These are phyloP conservation scores for Synergus umbraculus DNA, from an alignment of 2,888 invertebrate species.

Conservation along the genomic window DNA sequence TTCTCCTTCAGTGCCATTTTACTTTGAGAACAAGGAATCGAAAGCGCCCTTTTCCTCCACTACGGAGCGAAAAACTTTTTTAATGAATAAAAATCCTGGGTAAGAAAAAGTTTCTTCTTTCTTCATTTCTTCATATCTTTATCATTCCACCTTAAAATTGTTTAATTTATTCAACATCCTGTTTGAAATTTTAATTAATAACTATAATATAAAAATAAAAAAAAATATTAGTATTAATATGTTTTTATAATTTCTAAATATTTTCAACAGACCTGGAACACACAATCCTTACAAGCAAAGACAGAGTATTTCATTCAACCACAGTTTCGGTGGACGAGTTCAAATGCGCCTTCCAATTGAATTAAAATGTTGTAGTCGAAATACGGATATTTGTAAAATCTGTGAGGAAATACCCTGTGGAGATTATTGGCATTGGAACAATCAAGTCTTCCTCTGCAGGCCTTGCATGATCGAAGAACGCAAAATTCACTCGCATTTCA, in stretches of 20 bases:
- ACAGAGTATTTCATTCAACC: constrained; percentile 69
- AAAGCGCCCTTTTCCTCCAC: constrained; percentile 63
- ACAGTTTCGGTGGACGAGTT: constrained; percentile 77
- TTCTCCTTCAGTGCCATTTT: constrained; percentile 49
- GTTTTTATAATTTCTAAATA: background rate
- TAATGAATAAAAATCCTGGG: constrained; percentile 66
- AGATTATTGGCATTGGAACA: constrained; percentile 78
- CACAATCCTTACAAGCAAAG: constrained; percentile 58
- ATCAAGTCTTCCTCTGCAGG: constrained; percentile 76
- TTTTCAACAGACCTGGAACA: constrained; percentile 64
- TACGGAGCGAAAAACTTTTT: constrained; percentile 55
- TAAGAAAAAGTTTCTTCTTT: constrained; percentile 47
- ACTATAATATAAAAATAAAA: constrained; percentile 15
- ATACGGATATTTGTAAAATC: constrained; percentile 75
- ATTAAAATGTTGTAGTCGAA: constrained; percentile 75
- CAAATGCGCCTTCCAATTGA: constrained; percentile 76
- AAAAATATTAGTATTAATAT: background rate
- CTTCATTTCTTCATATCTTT: background rate
- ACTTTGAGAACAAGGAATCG: constrained; percentile 53
- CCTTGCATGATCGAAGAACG: constrained; percentile 76
- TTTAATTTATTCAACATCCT: background rate
- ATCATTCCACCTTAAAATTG: constrained; percentile 4
- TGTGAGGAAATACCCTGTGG: constrained; percentile 76
- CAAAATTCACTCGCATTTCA: constrained; percentile 65
- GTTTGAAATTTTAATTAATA: constrained; percentile 24